phyloP scores from a whole-genome alignment of 2,113 vertebrate species.

The Sinocyclocheilus maitianheensis region DNA sequence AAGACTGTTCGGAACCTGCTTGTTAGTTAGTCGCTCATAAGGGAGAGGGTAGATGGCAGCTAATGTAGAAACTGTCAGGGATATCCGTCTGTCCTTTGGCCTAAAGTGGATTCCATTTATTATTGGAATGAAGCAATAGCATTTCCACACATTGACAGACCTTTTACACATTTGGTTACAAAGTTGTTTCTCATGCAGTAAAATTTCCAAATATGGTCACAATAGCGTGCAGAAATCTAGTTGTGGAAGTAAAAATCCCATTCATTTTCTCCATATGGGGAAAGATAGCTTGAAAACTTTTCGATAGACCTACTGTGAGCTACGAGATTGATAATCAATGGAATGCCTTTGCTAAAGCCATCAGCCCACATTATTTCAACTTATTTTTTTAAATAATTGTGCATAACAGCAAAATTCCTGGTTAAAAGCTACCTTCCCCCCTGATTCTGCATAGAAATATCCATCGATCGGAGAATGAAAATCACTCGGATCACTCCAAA shows the following conservation, averaged over 20 bases:
- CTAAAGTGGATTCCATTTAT: conserved; percentile 13
- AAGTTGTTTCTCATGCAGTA: not conserved
- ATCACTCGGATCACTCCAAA: no score
- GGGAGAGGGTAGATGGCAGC: not conserved
- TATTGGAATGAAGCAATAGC: not conserved
- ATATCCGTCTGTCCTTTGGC: not conserved
- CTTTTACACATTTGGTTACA: not conserved
- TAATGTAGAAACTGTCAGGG: not conserved
- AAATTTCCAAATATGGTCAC: not conserved
- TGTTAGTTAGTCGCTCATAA: conserved; percentile 14
- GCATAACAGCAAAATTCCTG: no score
- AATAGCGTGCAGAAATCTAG: not conserved
- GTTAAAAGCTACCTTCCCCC: no score
- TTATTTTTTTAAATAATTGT: no score
- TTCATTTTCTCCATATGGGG: not conserved
- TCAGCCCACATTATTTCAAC: no score
- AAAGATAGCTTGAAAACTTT: not conserved
- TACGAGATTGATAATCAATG: no score
- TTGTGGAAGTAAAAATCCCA: not conserved
- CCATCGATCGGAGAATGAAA: no score
- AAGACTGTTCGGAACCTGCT: conserved; percentile 21
- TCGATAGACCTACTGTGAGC: not conserved
- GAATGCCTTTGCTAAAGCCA: no score
- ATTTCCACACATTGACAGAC: conserved; percentile 39
- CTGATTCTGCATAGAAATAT: no score